Conservation (phyloP, 2,797 vertebrate genomes). For the Psittacula derbiana region DNA sequence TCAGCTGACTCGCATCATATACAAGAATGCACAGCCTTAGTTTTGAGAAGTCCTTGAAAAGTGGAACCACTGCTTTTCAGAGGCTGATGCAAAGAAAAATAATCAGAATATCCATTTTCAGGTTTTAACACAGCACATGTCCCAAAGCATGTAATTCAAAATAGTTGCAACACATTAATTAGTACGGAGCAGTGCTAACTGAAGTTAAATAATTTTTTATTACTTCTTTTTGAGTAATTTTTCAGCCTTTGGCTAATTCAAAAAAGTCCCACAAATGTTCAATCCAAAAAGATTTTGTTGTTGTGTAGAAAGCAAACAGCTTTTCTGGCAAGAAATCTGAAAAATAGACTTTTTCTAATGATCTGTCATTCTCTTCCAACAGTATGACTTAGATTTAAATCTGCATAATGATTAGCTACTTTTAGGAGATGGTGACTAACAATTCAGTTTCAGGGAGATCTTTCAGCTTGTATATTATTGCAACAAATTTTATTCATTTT, state of each 20-base stretch:
- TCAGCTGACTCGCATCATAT: rapidly evolving
- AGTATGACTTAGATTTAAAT: not conserved
- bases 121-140: not conserved
- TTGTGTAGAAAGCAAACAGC: not conserved
- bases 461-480: conserved; percentile 15
- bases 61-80: not conserved
- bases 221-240: not conserved
- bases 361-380: not conserved
- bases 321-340: conserved; percentile 16
- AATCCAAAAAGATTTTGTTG: not conserved
- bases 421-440: conserved; percentile 7
- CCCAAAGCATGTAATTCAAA: not conserved
- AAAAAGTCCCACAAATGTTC: not conserved
- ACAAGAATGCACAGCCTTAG: not conserved
- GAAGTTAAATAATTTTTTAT: not conserved
- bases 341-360: not conserved
- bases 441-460: not conserved
- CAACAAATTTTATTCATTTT: conserved; percentile 44
- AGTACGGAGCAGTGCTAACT: not conserved
- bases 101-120: not conserved
- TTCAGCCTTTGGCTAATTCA: conserved; percentile 4
- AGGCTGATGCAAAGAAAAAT: not conserved
- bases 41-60: not conserved
- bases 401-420: conserved; percentile 29
- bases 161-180: not conserved